Conservation (phyloP, 2,888 invertebrate species). For the Anorthoa munda region DNA sequence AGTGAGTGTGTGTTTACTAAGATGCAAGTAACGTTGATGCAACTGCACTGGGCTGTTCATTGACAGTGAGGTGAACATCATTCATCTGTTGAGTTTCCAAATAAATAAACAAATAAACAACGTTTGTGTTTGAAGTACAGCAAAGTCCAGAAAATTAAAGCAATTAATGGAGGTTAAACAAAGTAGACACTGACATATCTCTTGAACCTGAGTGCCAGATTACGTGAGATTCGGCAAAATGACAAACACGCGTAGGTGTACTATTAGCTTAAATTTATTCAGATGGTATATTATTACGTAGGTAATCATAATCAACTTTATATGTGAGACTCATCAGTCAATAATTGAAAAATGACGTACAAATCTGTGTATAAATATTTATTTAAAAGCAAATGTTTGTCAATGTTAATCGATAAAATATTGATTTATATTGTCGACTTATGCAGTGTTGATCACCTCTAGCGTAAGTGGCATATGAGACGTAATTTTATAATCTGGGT, state of each 20-base stretch:
- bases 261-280: constrained; percentile 2
- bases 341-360: constrained; percentile 24
- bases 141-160: background rate
- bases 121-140: background rate
- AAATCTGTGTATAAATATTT: constrained; percentile 36
- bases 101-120: no score
- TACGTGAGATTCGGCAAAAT: background rate
- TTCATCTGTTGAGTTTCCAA: no score
- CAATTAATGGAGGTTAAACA: background rate
- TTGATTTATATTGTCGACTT: constrained; percentile 14
- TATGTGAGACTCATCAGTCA: constrained; percentile 18
- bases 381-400: constrained; percentile 32
- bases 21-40: no score
- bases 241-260: background rate
- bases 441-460: background rate
- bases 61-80: no score
- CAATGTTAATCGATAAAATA: constrained; percentile 15
- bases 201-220: background rate
- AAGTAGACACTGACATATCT: background rate
- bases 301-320: constrained; percentile 5
- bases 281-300: constrained; percentile 14
- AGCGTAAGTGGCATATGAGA: background rate
- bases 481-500: background rate
- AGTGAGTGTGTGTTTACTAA: no score
- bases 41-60: no score